Evolutionary conservation across 2,113 vertebrate species (phyloP).

Genomic region (Erpornis zantholeuca): DNA sequence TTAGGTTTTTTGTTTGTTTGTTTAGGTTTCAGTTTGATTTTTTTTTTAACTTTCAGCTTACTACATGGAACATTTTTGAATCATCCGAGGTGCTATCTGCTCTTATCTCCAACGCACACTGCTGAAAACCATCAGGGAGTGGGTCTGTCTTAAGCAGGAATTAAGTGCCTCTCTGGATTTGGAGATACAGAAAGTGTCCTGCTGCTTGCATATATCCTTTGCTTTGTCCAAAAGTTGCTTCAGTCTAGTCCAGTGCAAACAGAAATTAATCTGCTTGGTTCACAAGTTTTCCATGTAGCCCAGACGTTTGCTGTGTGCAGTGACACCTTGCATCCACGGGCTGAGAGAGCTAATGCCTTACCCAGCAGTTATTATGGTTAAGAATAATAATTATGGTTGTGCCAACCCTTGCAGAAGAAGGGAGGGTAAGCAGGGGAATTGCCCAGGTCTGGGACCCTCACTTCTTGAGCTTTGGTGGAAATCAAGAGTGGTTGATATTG

Average conservation of each 20-base stretch:
- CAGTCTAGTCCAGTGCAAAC: neutral
- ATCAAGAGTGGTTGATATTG: neutral
- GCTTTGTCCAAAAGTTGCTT: neutral
- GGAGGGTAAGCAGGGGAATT: neutral
- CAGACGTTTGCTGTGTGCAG: neutral
- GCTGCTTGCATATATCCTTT: neutral
- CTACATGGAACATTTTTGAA: neutral
- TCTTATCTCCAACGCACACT: neutral
- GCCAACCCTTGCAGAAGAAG: neutral
- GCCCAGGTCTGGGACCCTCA: neutral
- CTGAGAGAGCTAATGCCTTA: neutral
- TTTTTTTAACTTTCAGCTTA: neutral
- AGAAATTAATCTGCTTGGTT: neutral
- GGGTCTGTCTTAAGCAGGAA: neutral
- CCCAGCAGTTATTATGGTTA: neutral
- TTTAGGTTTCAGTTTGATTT: neutral
- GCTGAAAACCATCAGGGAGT: neutral
- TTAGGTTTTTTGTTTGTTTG: neutral
- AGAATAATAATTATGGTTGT: neutral
- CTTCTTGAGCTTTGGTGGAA: neutral
- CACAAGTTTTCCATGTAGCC: neutral
- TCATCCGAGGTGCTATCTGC: neutral
- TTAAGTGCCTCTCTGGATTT: neutral
- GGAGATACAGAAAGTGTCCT: rapidly evolving
- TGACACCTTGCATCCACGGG: too few species aligned